Percentiles rank a stretch among this genome's conserved stretches.
Conservation (phyloP, 1,140 invertebrate species). For the Bombus confusus region DNA sequence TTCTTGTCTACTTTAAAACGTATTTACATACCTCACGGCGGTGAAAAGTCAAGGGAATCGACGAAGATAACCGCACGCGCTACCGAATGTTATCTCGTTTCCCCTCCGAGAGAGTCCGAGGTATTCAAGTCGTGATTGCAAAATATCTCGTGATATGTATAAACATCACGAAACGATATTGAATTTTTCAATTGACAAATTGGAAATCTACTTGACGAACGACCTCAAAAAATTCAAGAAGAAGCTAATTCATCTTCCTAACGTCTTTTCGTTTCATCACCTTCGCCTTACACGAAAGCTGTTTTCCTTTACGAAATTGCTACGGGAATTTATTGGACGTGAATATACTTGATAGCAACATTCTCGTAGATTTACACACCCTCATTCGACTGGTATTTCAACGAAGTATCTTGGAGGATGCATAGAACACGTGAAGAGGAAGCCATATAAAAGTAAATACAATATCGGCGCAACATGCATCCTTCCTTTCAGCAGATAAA, state of each 20-base stretch:
- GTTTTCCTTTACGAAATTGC: not conserved
- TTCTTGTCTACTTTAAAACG: conserved; percentile 28
- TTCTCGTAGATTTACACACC: not conserved
- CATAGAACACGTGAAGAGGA: conserved; percentile 1
- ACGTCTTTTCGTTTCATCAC: not conserved
- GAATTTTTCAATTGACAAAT: not conserved
- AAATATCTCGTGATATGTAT: conserved; percentile 20
- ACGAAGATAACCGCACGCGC: conserved; percentile 54
- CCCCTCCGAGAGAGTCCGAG: conserved; percentile 22
- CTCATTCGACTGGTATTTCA: not conserved
- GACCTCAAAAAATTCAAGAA: not conserved
- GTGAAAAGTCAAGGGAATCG: conserved; percentile 67
- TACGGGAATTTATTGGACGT: not conserved
- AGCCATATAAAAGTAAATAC: not conserved
- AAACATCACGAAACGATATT: not conserved
- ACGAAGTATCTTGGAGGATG: not conserved
- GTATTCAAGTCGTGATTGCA: conserved; percentile 43
- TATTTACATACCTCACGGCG: conserved; percentile 51
- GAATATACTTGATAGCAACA: conserved; percentile 5
- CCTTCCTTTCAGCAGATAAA: conserved; percentile 61
- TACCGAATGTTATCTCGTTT: conserved; percentile 53
- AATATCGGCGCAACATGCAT: conserved; percentile 44
- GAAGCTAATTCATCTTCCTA: too few species aligned
- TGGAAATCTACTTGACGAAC: not conserved
- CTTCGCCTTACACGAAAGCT: not conserved